Percentiles rank a stretch among this genome's conserved stretches.
phyloP scores from a whole-genome alignment of 2,888 invertebrate genomes.

The Amaurobius ferox region DNA sequence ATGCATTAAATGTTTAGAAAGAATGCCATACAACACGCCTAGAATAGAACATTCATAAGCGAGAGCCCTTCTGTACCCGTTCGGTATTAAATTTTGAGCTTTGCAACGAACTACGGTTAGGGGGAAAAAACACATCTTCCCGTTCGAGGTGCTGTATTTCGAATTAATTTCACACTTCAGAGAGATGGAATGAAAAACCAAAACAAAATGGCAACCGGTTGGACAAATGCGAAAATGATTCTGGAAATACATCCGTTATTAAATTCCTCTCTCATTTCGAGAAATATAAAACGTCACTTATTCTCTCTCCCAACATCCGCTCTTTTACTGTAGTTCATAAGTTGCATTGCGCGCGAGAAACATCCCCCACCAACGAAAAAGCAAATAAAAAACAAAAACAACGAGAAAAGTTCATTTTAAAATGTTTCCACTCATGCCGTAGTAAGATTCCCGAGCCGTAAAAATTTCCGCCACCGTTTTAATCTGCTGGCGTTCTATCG shows the following conservation, averaged over 20 bases:
- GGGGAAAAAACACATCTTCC: not conserved
- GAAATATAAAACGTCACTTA: slow-evolving; percentile 18
- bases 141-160: not conserved
- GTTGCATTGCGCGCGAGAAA: not conserved
- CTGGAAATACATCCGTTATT: slow-evolving; percentile 9
- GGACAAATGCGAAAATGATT: not conserved
- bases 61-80: not conserved
- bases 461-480: slow-evolving; percentile 43
- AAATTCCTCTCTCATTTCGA: slow-evolving; percentile 15
- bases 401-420: slow-evolving; percentile 53
- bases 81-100: not conserved
- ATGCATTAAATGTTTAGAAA: not conserved
- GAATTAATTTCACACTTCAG: slow-evolving; percentile 8
- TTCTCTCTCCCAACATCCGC: slow-evolving; percentile 7
- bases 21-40: not conserved
- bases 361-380: not conserved
- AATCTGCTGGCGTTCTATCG: slow-evolving; percentile 30
- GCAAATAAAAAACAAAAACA: not conserved
- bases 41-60: not conserved
- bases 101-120: not conserved
- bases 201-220: slow-evolving; percentile 2
- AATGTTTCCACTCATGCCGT: slow-evolving; percentile 42
- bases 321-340: not conserved
- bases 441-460: slow-evolving; percentile 26
- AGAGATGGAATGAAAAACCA: not conserved